Evolutionary conservation across 2,113 vertebrate genomes (phyloP).

Genomic region (Rhinoderma darwinii): DNA sequence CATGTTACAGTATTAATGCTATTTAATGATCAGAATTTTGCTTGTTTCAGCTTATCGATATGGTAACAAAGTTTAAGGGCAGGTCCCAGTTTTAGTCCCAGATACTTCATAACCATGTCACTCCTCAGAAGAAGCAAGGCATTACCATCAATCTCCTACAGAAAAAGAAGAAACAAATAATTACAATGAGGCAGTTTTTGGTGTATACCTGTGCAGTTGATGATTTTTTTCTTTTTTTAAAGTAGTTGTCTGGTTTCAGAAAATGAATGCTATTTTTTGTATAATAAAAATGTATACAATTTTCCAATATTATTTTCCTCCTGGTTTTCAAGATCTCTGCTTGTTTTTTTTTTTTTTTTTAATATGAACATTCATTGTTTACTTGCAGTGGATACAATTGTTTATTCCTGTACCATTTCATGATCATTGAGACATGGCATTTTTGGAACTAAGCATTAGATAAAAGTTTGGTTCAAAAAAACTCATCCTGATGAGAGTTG

Average conservation of each 20-base stretch:
- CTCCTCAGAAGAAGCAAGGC: slow-evolving; percentile 93
- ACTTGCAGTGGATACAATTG: too few relatives aligned
- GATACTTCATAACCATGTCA: slow-evolving; percentile 98
- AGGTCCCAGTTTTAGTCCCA: slow-evolving; percentile 94
- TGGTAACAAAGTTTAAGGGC: slow-evolving; percentile 96
- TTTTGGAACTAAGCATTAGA: neutral
- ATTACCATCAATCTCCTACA: slow-evolving; percentile 94
- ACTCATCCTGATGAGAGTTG: neutral
- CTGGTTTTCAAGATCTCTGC: too few relatives aligned
- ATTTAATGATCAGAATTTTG: slow-evolving; percentile 78
- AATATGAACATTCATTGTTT: too few relatives aligned
- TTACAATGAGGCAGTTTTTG: neutral
- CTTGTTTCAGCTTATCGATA: slow-evolving; percentile 94
- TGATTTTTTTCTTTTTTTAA: too few relatives aligned
- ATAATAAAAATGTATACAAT: too few relatives aligned
- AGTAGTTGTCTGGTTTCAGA: too few relatives aligned
- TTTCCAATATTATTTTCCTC: too few relatives aligned
- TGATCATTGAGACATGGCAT: neutral
- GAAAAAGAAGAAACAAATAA: slow-evolving; percentile 44
- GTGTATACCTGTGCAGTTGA: neutral
- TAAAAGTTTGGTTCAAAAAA: neutral
- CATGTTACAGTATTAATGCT: slow-evolving; percentile 57
- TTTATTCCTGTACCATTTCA: too few relatives aligned
- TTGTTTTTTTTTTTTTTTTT: too few relatives aligned
- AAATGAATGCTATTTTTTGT: too few relatives aligned